Base-by-base conservation (phyloP, 2,888 invertebrate species). In the Trichacis sp. region DNA sequence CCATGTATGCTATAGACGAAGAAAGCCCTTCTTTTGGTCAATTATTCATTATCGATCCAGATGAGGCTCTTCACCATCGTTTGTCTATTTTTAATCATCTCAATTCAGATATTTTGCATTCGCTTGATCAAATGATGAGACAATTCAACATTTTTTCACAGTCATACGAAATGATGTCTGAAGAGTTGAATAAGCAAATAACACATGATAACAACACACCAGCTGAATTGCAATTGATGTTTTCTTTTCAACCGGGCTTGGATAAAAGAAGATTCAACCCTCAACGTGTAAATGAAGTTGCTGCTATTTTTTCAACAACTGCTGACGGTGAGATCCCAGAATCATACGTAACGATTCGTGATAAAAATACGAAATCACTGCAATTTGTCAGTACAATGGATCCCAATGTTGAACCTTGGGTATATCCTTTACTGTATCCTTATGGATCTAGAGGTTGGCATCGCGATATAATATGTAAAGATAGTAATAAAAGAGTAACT, bases 271-370 rank as follows among this genome's bases (percentile, higher is more conserved):
- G 66, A 20, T 69, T 55, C 48, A 69, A 72, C 54, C 69, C 68
- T 45, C 70, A 68, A 48, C 50, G 63, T 43, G 52, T 46, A 6
- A 71, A 71, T 51, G 68, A 72, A 64, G 70, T 70, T 5, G 68
- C 70, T 36, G 65, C 66, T 4, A 56, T 69, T 17, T 66, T 71
- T 50, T 68, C 62, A 18, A 71, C 66, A 3, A 70, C 66, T 29
- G 68, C 68, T 15, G 68, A 73, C 45, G 69, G 70, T n/a, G 71
- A 73, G 50, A 68, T 73, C 45, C 68, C 69, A 15, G 68, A 72
- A 56, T 67, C 66, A 4, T 67, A 62, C 15, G 62, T 69, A 9
- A 52, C 64, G 18, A 57, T 69, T 20, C 55, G 69, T 15, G 53
- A 71, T 18, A 62, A 53, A 51, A 50, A 36, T n/a, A 60, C 65